phyloP scores from a whole-genome alignment of 2,888 invertebrate species.

The Drosophila niveifrons region DNA sequence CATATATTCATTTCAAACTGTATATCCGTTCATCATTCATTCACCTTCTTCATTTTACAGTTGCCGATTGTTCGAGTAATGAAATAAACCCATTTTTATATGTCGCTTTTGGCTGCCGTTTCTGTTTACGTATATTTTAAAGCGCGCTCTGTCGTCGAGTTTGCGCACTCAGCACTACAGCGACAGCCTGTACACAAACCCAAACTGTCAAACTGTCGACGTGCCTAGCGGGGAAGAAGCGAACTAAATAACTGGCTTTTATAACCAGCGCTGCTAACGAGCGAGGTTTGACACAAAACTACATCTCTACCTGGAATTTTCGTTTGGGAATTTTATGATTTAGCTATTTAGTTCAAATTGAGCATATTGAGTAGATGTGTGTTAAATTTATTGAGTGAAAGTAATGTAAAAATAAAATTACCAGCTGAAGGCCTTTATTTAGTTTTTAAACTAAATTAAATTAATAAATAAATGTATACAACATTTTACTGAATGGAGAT shows the following conservation, averaged over 20 bases:
- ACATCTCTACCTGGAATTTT: not conserved
- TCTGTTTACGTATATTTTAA: conserved; percentile 8
- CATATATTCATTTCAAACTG: not conserved
- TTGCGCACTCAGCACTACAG: conserved; percentile 51
- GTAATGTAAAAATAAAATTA: no score
- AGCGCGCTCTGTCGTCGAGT: conserved; percentile 66
- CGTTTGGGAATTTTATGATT: not conserved
- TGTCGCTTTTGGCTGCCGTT: conserved; percentile 5
- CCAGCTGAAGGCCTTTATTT: no score
- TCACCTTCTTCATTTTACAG: conserved; percentile 13
- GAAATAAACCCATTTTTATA: conserved; percentile 14
- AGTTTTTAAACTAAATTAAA: no score
- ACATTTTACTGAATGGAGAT: no score
- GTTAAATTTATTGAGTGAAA: no score
- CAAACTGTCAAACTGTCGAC: not conserved
- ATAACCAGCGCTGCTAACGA: not conserved
- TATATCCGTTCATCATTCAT: not conserved
- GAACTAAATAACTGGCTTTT: conserved; percentile 50
- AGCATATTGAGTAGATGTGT: not conserved
- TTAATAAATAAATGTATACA: no score
- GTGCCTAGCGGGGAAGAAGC: conserved; percentile 54
- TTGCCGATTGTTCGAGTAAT: conserved; percentile 15
- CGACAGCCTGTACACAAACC: conserved; percentile 66
- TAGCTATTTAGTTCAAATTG: no score
- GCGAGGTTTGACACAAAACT: not conserved